These are phyloP conservation scores for Parnassius orleans DNA, from an alignment of 2,888 invertebrate species.

Conservation along the genomic window DNA sequence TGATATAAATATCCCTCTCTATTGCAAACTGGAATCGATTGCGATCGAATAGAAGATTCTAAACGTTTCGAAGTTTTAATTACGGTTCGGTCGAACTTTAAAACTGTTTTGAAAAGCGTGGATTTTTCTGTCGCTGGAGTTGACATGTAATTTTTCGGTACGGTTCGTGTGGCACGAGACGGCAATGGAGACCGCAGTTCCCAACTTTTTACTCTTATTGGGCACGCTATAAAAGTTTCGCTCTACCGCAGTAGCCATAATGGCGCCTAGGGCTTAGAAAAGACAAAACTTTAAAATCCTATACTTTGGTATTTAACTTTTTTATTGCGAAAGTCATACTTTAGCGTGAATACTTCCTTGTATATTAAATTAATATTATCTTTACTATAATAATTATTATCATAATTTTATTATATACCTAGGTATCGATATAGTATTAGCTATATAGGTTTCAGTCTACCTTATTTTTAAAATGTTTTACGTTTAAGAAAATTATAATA, in stretches of 20 bases:
- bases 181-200: slow-evolving; percentile 31
- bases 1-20: background rate
- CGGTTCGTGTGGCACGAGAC: slow-evolving; percentile 29
- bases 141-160: slow-evolving; percentile 42
- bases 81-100: slow-evolving; percentile 13
- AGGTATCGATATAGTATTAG: too few relatives aligned
- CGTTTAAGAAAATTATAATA: too few relatives aligned
- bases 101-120: slow-evolving; percentile 17
- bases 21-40: background rate
- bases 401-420: too few relatives aligned
- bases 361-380: too few relatives aligned
- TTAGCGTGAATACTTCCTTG: too few relatives aligned
- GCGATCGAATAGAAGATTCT: background rate
- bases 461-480: too few relatives aligned
- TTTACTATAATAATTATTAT: too few relatives aligned
- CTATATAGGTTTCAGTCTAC: too few relatives aligned
- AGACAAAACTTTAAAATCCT: slow-evolving; percentile 4
- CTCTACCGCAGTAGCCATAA: slow-evolving; percentile 31
- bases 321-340: slow-evolving; percentile 11
- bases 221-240: slow-evolving; percentile 39
- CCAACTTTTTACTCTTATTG: slow-evolving; percentile 33
- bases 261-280: slow-evolving; percentile 25
- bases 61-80: slow-evolving; percentile 12
- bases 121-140: slow-evolving; percentile 15
- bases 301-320: background rate